Evolutionary conservation across 2,888 invertebrate genomes (phyloP), one percentile per base, ranked within the genome.

Genomic region (Scaptomyza cyrtandrae): DNA sequence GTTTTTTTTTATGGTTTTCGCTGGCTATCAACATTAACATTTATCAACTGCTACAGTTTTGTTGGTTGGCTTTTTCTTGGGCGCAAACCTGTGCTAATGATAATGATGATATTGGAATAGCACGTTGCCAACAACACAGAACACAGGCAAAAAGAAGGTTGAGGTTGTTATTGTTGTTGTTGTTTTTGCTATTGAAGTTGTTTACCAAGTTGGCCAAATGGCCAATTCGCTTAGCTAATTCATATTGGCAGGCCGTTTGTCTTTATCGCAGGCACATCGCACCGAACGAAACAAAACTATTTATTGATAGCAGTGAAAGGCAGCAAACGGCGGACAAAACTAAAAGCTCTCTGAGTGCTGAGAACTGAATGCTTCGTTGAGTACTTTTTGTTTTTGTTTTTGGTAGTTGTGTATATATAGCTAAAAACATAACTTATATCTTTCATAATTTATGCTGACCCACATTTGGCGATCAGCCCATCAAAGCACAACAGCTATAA

Each of bases 271-370:
- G 78, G 78, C 77, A 62, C 81, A 81, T 81, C 87, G 65, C 58
- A 35, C 27, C 37, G 64, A 71, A 59, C 78, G 54, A 76, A 65
- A 57, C 61, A 58, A 63, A 72, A 70, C 78, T 77, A 88, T 88
- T 88, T 88, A 85, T 85, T 88, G 85, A 85, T 85, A 85, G 88
- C 74, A 86, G 85, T 85, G 85, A 85, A 85, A 85, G 85, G 85
- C 86, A 77, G 70, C 29, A 29, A 31, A 37, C 11, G 24, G 56
- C 63, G 60, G 56, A 72, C 62, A 69, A 41, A 55, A 37, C 54
- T 65, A 53, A 75, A 52, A 68, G 56, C 48, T 48, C 66, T 66
- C 35, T 3, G 41, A 44, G 39, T 44, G 29, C 46, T 24, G 35
- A 66, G 66, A 56, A 43, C 46, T 52, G 54, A 50, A 49, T 46